Percentiles rank a stretch among this genome's conserved stretches.
phyloP scores from a whole-genome alignment of 2,797 vertebrate species.

The Sciurus carolinensis region DNA sequence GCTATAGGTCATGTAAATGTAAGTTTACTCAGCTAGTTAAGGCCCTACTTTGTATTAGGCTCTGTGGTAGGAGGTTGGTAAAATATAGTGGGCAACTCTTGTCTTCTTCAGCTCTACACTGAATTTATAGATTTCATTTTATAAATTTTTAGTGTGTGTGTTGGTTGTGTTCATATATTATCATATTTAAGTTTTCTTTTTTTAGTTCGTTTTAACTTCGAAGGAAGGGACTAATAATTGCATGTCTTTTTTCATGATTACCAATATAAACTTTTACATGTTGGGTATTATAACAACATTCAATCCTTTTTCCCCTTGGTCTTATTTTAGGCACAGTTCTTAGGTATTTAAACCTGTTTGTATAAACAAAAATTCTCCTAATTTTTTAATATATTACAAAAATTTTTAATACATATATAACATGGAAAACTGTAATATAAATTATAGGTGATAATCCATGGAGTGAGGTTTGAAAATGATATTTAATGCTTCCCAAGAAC shows the following conservation, averaged over 20 bases:
- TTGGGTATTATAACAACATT: not conserved
- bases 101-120: not conserved
- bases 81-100: not conserved
- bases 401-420: not conserved
- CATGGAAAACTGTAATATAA: not conserved
- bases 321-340: conserved; percentile 23
- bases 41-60: not conserved
- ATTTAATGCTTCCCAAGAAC: conserved; percentile 34
- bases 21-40: not conserved
- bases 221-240: not conserved
- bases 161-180: not conserved
- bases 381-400: not conserved
- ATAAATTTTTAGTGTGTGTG: not conserved
- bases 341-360: conserved; percentile 37
- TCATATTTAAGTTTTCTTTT: not conserved
- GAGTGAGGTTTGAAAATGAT: conserved; percentile 51
- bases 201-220: conserved; percentile 59
- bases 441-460: not conserved
- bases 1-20: not conserved
- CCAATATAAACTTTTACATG: not conserved
- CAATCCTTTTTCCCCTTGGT: not conserved
- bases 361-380: not conserved
- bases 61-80: not conserved
- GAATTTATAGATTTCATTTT: not conserved
- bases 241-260: not conserved